A percentile compares a stretch with the other conserved stretches of the same genome.
Conservation (phyloP, 2,113 vertebrate genomes). For the Seriola dumerili region DNA sequence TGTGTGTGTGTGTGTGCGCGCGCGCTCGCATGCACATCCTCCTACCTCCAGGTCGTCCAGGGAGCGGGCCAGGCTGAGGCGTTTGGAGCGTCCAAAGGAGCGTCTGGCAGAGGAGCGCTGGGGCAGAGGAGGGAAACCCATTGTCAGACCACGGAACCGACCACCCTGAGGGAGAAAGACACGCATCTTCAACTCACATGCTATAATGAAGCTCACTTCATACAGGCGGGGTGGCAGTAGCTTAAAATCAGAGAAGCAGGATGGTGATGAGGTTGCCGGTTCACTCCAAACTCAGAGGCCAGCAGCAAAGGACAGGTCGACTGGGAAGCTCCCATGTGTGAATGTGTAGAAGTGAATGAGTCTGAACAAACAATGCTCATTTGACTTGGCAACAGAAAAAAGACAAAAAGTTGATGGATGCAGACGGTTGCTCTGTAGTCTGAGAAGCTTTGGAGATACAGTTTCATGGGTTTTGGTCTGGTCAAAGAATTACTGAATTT, state of each 20-base stretch:
- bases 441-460: not conserved
- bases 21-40: not conserved
- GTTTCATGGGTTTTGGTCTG: no score
- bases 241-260: not conserved
- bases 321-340: not conserved
- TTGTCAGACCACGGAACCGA: conserved; percentile 85
- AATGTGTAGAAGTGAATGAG: not conserved
- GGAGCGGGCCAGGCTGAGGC: conserved; percentile 93
- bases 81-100: conserved; percentile 91
- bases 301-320: not conserved
- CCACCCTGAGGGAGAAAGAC: conserved; percentile 80
- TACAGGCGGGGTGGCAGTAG: not conserved
- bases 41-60: conserved; percentile 95
- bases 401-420: no score
- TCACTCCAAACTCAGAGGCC: not conserved
- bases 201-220: not conserved
- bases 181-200: not conserved
- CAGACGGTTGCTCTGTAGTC: not conserved
- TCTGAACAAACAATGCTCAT: not conserved
- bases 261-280: not conserved
- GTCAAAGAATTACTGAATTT: no score
- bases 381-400: not conserved
- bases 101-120: conserved; percentile 89
- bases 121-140: conserved; percentile 86
- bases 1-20: not conserved